Evolutionary conservation across 2,797 vertebrate genomes (phyloP).

Genomic region (Molossus alvarezi): DNA sequence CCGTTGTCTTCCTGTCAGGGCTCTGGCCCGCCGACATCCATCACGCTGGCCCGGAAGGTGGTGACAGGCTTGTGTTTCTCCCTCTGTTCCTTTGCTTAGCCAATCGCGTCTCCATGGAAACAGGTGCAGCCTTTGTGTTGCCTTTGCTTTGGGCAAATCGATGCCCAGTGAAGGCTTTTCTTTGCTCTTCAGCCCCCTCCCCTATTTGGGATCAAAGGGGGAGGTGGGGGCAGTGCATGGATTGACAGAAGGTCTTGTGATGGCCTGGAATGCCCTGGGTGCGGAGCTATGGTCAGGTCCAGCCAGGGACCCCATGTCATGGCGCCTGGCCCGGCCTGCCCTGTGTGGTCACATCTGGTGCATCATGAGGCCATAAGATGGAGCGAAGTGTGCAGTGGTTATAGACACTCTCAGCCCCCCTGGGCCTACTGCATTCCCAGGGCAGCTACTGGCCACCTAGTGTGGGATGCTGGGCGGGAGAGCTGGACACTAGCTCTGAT

Average conservation of each 20-base stretch:
- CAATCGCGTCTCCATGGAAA: slow-evolving; percentile 90
- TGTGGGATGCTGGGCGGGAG: background rate
- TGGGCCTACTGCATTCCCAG: background rate
- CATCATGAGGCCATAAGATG: background rate
- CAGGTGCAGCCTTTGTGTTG: slow-evolving; percentile 85
- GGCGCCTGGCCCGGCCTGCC: background rate
- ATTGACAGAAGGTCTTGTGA: slow-evolving; percentile 38
- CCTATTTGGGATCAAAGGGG: slow-evolving; percentile 62
- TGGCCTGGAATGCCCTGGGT: background rate
- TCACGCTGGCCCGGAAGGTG: slow-evolving; percentile 83
- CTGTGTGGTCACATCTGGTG: background rate
- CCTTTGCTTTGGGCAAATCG: slow-evolving; percentile 85
- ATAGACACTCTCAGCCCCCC: background rate
- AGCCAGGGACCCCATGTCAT: fast-evolving
- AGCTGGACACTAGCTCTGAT: background rate
- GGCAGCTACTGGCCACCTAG: slow-evolving; percentile 53
- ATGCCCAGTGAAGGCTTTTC: slow-evolving; percentile 73
- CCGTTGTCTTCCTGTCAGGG: slow-evolving; percentile 80
- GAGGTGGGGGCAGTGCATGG: slow-evolving; percentile 11
- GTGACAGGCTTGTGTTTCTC: slow-evolving; percentile 83
- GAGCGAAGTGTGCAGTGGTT: background rate
- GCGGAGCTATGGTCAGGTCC: background rate
- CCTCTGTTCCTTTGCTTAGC: slow-evolving; percentile 83
- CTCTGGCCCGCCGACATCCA: slow-evolving; percentile 86
- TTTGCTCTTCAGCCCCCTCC: slow-evolving; percentile 45